phyloP scores from a whole-genome alignment of 1,140 invertebrate genomes.

The Heliconius congener region DNA sequence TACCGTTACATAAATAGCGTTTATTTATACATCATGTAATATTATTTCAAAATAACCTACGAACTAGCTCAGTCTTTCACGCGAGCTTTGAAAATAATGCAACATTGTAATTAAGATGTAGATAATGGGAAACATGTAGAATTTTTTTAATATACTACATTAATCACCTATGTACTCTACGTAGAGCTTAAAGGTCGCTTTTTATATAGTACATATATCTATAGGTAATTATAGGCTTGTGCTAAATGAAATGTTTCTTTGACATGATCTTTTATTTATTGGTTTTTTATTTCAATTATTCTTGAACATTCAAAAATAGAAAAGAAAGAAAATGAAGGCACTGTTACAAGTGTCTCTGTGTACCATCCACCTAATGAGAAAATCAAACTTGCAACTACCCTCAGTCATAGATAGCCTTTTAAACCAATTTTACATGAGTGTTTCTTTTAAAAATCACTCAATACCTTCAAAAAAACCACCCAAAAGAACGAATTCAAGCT shows the following conservation, averaged over 20 bases:
- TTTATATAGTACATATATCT: not conserved
- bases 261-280: not conserved
- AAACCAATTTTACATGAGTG: not conserved
- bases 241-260: not conserved
- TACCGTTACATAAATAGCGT: slow-evolving; percentile 6
- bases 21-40: not conserved
- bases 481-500: not conserved
- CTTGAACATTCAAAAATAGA: too few relatives aligned
- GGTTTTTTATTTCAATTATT: too few relatives aligned
- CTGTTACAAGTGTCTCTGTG: too few relatives aligned
- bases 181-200: not conserved
- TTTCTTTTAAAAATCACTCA: not conserved
- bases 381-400: not conserved
- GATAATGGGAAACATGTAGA: slow-evolving; percentile 23
- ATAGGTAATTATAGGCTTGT: slow-evolving; percentile 9
- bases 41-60: slow-evolving; percentile 24
- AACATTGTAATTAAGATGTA: slow-evolving; percentile 36
- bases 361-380: too few relatives aligned
- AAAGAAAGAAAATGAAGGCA: too few relatives aligned
- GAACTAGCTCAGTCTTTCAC: slow-evolving; percentile 24
- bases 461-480: not conserved
- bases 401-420: not conserved
- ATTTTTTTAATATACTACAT: slow-evolving; percentile 11
- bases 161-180: slow-evolving; percentile 27
- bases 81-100: slow-evolving; percentile 32